Conservation (phyloP, 2,888 invertebrate genomes). For the Panopea generosa region DNA sequence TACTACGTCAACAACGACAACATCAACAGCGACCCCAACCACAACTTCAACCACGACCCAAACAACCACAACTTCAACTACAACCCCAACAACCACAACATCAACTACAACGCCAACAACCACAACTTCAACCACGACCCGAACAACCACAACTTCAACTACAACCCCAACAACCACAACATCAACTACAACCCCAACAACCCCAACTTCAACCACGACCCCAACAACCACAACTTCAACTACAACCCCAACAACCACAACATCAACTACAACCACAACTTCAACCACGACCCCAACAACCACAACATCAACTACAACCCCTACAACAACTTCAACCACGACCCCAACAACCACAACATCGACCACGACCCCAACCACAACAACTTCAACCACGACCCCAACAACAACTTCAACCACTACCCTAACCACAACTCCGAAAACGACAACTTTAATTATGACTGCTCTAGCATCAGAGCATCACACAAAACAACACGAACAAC, state of each 20-base stretch:
- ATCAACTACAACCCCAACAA: constrained; percentile 1
- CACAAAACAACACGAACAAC: not conserved
- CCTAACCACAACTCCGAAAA: too few species aligned
- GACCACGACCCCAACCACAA: too few species aligned
- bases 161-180: not conserved
- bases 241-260: not conserved
- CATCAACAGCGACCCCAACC: constrained; percentile 1
- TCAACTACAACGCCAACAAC: not conserved
- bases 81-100: not conserved
- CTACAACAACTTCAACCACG: too few species aligned
- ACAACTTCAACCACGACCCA: not conserved
- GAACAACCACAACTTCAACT: not conserved
- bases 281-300: too few species aligned
- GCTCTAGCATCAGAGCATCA: not conserved
- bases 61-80: not conserved
- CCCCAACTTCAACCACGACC: constrained; percentile 5
- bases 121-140: not conserved
- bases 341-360: too few species aligned
- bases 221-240: not conserved
- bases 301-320: too few species aligned
- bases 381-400: too few species aligned
- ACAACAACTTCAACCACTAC: too few species aligned
- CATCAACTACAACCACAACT: not conserved
- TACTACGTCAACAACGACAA: not conserved
- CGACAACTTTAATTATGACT: too few species aligned